Evolutionary conservation across 1,140 invertebrate species (phyloP).

Genomic region (Heliconius congener): DNA sequence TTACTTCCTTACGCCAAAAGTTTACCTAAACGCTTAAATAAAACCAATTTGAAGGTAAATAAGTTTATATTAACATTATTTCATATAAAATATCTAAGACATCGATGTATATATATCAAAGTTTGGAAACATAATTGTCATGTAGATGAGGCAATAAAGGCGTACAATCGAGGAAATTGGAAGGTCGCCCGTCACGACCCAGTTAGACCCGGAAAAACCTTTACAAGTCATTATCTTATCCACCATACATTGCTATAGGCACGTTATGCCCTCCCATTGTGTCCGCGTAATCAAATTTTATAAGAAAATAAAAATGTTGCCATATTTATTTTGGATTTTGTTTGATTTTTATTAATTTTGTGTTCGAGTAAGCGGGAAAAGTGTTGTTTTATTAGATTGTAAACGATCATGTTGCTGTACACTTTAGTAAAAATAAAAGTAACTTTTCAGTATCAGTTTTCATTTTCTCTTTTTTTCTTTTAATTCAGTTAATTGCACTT

Average conservation of each 20-base stretch:
- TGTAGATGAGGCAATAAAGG: conserved; percentile 38
- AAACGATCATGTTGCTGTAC: too few species aligned
- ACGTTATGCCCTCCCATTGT: conserved; percentile 15
- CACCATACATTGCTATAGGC: conserved; percentile 15
- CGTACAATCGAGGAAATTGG: conserved; percentile 40
- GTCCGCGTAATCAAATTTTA: conserved; percentile 6
- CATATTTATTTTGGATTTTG: background rate
- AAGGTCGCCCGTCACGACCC: conserved; percentile 21
- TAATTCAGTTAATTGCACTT: too few species aligned
- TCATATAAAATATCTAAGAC: too few species aligned
- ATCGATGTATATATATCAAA: background rate
- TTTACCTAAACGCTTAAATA: too few species aligned
- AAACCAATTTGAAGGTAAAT: too few species aligned
- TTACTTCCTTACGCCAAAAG: too few species aligned
- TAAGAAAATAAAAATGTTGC: conserved; percentile 1
- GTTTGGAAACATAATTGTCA: conserved; percentile 27
- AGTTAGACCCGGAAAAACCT: conserved; percentile 22
- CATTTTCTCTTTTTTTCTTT: too few species aligned
- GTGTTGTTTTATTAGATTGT: too few species aligned
- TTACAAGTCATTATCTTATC: conserved; percentile 22
- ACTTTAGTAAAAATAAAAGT: too few species aligned
- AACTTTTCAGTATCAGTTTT: too few species aligned
- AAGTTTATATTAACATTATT: too few species aligned
- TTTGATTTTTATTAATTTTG: background rate
- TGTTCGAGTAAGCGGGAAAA: too few species aligned